phyloP scores from a whole-genome alignment of 2,888 invertebrate species.

The Spisula subtruncata region DNA sequence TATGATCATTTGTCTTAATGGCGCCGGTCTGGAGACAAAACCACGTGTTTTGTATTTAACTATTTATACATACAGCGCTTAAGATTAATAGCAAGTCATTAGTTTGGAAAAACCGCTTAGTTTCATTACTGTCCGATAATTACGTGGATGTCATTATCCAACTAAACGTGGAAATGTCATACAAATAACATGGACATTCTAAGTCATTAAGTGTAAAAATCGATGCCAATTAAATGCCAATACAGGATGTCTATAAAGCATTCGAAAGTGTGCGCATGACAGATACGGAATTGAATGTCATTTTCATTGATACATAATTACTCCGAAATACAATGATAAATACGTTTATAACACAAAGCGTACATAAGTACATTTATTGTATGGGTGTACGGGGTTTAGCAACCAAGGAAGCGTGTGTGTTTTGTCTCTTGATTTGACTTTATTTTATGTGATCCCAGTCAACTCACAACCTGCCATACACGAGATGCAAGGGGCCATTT shows the following conservation, averaged over 20 bases:
- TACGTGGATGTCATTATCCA: slow-evolving; percentile 52
- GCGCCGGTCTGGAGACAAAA: background rate
- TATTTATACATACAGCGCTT: background rate
- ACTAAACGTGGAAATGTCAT: slow-evolving; percentile 43
- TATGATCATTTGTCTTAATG: background rate
- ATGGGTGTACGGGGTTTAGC: too few relatives aligned
- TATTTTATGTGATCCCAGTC: too few relatives aligned
- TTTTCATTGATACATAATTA: slow-evolving; percentile 36
- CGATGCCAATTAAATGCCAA: slow-evolving; percentile 58
- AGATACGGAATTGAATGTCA: slow-evolving; percentile 45
- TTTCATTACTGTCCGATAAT: slow-evolving; percentile 35
- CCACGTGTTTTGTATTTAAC: background rate
- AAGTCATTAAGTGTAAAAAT: slow-evolving; percentile 46
- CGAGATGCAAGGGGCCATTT: too few relatives aligned
- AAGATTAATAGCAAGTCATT: slow-evolving; percentile 21
- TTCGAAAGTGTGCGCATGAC: slow-evolving; percentile 39
- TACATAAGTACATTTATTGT: background rate
- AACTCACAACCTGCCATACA: too few relatives aligned
- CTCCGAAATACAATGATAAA: background rate
- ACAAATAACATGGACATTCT: slow-evolving; percentile 38
- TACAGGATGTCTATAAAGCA: slow-evolving; percentile 54
- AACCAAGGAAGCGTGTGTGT: too few relatives aligned
- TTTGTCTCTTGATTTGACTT: too few relatives aligned
- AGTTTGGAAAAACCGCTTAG: slow-evolving; percentile 20
- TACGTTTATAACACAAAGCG: background rate